Evolutionary conservation across 2,888 invertebrate genomes (phyloP), one percentile per base, ranked within the genome.

Genomic region (Drosophila merina): DNA sequence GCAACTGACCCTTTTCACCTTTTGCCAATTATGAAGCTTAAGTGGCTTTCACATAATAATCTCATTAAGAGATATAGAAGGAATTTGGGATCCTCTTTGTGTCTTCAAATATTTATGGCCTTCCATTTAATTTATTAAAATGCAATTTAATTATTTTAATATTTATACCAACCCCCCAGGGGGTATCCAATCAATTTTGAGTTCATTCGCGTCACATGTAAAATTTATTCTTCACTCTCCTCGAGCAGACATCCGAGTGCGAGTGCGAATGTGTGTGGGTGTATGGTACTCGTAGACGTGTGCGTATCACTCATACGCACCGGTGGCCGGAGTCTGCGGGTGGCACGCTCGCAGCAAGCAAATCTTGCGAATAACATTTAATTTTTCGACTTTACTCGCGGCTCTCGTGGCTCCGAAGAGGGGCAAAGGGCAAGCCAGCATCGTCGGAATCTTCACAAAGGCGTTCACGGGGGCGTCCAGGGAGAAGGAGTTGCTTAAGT

Each of bases 281-380:
- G 7, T 42, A 64, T 49, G 57, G 57, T 14, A 26, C 52, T 62
- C 63, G 20, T 20, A 20, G 20, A 75, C 64, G 59, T 77, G 55
- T 42, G 45, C 47, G 54, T 70, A 81, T 85, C 74, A 76, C 74
- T 79, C 74, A 82, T 72, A 74, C 74, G 83, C 79, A 44, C 50
- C 31, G 77, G 67, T 40, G 69, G 52, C 57, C 12, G 25, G 51
- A 42, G 57, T 31, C 54, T 31, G 50, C n/a, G 55, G 26, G 36
- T 26, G 51, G 42, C 55, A 52, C 55, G 56, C 55, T 64, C 66
- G 64, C 69, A 66, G 70, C 68, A 54, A 59, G 78, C 86, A 83
- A 83, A 76, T 82, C 85, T 67, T 66, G 54, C 45, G 62, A 66
- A 77, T 67, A 76, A 62, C 83, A 83, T 76, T 79, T 82, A 76